Evolutionary conservation across 2,888 invertebrate genomes (phyloP), one percentile per base, ranked within the genome.

Genomic region (Epiblema foenella): DNA sequence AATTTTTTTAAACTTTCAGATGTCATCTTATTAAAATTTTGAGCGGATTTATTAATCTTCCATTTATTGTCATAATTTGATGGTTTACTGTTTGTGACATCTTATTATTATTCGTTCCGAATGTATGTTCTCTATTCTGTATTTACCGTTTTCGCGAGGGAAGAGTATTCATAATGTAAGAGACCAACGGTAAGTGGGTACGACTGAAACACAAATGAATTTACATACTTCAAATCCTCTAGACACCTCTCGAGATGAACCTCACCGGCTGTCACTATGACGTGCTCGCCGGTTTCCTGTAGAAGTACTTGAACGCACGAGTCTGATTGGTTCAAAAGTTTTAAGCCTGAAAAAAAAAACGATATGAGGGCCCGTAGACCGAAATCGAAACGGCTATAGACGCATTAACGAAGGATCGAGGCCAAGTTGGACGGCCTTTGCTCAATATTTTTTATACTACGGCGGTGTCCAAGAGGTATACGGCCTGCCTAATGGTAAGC

Each of bases 241-340:
- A 99, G 93, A 89, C 99, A 99, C 83, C 98, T 96, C 84, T 99
- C 98, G 66, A 99, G 94, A 89, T 99, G 99, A 1, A 99, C 97
- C 92, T 99, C 99, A 0, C 99, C 99, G 1, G 99, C 97, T 0
- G 99, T 99, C 2, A 98, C 95, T 39, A 99, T 94, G 0, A 99
- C 98, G 83, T 98, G 97, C 85, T 99, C 99, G 0, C 99, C 99
- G 0, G 97, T 98, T 83, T 98, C 98, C 87, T 99, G 98, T 17
- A 99, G 94, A 0, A 97, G 91, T 1, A 98, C 97, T 86, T 97
- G 95, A 0, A 99, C 98, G 87, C 98, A 98, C 0, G 98, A 98
- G 90, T 99, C 99, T 0, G 98, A 97, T 89, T 99, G 98, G 88
- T 98, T 98, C 10, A 99, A 93, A 24, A 99, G 89, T 83, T 96